A percentile compares a stretch with the other conserved stretches of the same genome.
phyloP scores from a whole-genome alignment of 2,797 vertebrate species.

The Sardinella longiceps region DNA sequence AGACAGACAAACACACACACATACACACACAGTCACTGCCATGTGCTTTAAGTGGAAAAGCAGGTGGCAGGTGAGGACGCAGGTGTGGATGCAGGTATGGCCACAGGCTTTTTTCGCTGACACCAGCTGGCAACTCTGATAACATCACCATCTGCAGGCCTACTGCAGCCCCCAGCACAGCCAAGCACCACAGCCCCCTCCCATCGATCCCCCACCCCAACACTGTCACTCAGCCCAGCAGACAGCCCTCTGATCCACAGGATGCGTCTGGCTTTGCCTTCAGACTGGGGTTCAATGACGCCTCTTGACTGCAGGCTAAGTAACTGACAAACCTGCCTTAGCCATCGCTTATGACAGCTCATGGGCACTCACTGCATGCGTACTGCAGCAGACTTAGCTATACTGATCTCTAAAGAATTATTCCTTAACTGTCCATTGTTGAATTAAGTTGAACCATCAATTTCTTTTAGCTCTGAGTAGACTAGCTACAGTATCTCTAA shows the following conservation, averaged over 20 bases:
- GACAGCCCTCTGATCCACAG: not conserved
- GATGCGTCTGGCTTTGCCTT: not conserved
- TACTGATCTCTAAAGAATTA: no score
- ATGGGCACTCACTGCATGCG: not conserved
- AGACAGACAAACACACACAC: not conserved
- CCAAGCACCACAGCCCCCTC: not conserved
- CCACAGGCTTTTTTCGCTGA: constrained; percentile 34
- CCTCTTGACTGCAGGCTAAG: not conserved
- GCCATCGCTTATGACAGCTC: not conserved
- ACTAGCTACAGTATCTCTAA: no score
- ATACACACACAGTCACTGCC: constrained; percentile 21
- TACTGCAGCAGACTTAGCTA: no score
- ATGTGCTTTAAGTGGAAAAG: constrained; percentile 20
- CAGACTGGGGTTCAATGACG: not conserved
- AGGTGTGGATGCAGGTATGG: constrained; percentile 17
- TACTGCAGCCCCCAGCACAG: not conserved
- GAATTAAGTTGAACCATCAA: no score
- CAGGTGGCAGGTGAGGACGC: constrained; percentile 40
- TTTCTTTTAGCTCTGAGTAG: no score
- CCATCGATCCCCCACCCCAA: not conserved
- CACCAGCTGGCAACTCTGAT: constrained; percentile 40
- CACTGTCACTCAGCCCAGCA: not conserved
- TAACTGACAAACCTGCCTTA: not conserved
- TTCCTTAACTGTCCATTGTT: no score
- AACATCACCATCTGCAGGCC: constrained; percentile 37